Percentiles rank a stretch among this genome's conserved stretches.
phyloP scores from a whole-genome alignment of 2,113 vertebrate species.

The Sapayoa aenigma region DNA sequence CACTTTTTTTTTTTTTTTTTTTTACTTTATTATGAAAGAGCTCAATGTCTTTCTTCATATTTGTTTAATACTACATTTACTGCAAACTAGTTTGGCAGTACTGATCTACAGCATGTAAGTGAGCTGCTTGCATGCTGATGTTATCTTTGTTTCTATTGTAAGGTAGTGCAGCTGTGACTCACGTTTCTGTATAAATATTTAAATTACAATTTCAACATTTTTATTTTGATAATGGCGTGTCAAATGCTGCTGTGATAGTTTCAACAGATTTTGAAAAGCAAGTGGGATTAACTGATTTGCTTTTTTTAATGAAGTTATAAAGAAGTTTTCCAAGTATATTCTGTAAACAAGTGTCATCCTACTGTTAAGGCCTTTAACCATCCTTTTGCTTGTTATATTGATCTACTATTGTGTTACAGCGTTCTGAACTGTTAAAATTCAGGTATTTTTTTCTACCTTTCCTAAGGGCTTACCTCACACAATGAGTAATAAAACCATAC shows the following conservation, averaged over 20 bases:
- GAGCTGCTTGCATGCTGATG: background rate
- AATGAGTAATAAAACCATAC: background rate
- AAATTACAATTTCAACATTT: conserved; percentile 16
- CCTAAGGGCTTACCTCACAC: background rate
- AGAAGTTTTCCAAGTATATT: background rate
- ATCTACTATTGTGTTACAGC: background rate
- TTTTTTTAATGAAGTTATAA: background rate
- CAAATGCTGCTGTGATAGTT: background rate
- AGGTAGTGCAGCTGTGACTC: conserved; percentile 10
- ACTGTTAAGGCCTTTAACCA: background rate
- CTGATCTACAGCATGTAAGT: background rate
- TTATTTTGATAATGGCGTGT: background rate
- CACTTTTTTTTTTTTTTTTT: background rate
- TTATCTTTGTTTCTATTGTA: background rate
- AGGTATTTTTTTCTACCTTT: background rate
- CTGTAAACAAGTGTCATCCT: background rate
- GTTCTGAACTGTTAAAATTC: background rate
- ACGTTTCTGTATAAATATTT: conserved; percentile 9
- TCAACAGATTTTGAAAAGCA: background rate
- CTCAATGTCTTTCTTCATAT: background rate
- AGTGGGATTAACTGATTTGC: background rate
- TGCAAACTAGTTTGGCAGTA: background rate
- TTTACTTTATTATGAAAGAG: background rate
- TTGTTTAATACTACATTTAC: background rate
- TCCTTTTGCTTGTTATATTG: background rate